Evolutionary conservation across 2,888 invertebrate species (phyloP).

Genomic region (Chrysolina americana): DNA sequence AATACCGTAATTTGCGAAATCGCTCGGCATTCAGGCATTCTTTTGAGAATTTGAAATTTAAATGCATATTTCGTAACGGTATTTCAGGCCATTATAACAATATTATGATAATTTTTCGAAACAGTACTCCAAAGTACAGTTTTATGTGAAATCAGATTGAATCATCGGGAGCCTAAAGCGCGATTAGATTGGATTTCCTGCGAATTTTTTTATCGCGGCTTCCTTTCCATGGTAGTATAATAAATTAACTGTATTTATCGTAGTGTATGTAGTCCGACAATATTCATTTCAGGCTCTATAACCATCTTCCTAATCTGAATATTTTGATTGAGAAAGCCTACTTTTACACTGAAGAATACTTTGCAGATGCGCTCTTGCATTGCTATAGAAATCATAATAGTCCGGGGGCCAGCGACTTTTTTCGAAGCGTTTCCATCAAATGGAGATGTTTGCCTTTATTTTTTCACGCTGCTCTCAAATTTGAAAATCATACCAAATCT

Average conservation of each 20-base stretch:
- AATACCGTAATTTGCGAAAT: constrained; percentile 41
- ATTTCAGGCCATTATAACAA: constrained; percentile 39
- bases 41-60: constrained; percentile 44
- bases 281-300: no score
- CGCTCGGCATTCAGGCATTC: constrained; percentile 40
- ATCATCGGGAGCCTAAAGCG: constrained; percentile 28
- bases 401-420: no score
- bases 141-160: constrained; percentile 37
- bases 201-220: constrained; percentile 12
- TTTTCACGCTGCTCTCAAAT: no score
- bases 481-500: no score
- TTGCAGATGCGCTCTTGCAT: no score
- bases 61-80: constrained; percentile 43
- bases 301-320: no score
- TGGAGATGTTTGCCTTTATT: no score
- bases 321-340: no score
- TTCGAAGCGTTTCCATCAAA: no score
- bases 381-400: no score
- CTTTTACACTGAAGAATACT: no score
- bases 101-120: constrained; percentile 43
- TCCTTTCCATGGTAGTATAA: not conserved
- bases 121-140: constrained; percentile 37
- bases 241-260: not conserved
- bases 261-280: no score
- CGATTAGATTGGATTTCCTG: constrained; percentile 35